Evolutionary conservation across 1,140 invertebrate genomes (phyloP).

Genomic region (Plectus sambesii): DNA sequence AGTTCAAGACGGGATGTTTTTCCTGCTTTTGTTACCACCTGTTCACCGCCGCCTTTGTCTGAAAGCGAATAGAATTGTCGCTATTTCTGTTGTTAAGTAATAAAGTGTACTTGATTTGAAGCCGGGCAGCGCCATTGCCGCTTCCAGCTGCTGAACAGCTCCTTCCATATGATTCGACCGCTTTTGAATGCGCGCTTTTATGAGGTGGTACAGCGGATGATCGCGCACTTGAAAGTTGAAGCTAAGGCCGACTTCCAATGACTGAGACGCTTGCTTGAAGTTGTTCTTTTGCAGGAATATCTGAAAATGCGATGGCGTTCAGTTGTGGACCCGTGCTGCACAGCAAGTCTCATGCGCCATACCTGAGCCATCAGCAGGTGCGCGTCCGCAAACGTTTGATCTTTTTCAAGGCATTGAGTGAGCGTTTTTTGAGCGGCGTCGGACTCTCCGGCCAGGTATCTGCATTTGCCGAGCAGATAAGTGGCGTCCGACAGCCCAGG

Average conservation of each 20-base stretch:
- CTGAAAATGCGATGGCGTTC: too few relatives aligned
- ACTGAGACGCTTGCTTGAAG: conserved; percentile 66
- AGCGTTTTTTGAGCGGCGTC: conserved; percentile 57
- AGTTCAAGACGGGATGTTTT: conserved; percentile 48
- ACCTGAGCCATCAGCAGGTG: conserved; percentile 73
- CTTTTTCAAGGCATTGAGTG: conserved; percentile 61
- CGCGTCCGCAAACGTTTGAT: conserved; percentile 65
- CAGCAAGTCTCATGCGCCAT: too few relatives aligned
- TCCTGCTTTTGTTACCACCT: conserved; percentile 35
- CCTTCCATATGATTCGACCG: conserved; percentile 61
- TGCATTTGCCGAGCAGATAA: conserved; percentile 64
- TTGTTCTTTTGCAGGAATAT: conserved; percentile 62
- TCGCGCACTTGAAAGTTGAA: conserved; percentile 79
- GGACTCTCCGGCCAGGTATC: conserved; percentile 64
- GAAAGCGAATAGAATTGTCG: conserved; percentile 8
- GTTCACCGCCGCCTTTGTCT: conserved; percentile 8
- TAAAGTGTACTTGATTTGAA: conserved; percentile 19
- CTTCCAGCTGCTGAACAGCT: conserved; percentile 63
- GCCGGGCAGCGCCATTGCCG: conserved; percentile 56
- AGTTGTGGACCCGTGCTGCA: too few relatives aligned
- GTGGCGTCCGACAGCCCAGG: conserved; percentile 65
- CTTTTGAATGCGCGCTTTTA: conserved; percentile 69
- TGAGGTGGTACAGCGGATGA: conserved; percentile 74
- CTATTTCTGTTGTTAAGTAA: neutral
- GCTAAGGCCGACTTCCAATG: conserved; percentile 72